Conservation (phyloP, 2,113 vertebrate genomes). For the Nibea albiflora region DNA sequence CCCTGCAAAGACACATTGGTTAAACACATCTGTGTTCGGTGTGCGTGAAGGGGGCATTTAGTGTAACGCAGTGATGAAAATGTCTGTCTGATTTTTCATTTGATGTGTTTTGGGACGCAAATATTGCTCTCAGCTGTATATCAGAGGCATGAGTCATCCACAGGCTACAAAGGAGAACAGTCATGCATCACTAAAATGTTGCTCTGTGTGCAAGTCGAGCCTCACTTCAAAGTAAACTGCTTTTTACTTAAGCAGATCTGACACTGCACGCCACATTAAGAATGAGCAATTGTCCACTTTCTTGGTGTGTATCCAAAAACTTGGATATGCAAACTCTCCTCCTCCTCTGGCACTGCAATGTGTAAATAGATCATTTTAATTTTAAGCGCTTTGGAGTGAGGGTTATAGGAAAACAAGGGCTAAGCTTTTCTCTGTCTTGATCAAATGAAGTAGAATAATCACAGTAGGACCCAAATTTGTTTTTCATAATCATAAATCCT, state of each 20-base stretch:
- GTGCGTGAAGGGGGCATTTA: background rate
- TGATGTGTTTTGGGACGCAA: conserved; percentile 49
- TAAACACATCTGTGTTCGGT: background rate
- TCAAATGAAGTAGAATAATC: conserved; percentile 18
- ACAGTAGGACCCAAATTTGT: background rate
- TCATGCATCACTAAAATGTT: conserved; percentile 57
- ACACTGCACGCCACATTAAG: conserved; percentile 34
- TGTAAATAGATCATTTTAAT: conserved; percentile 34
- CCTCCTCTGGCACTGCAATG: conserved; percentile 13
- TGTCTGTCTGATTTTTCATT: conserved; percentile 25
- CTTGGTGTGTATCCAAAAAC: conserved; percentile 28
- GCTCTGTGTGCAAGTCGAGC: conserved; percentile 38
- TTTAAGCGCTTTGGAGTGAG: conserved; percentile 10
- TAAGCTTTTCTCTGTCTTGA: background rate
- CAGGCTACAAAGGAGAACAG: conserved; percentile 50
- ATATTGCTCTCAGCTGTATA: conserved; percentile 48
- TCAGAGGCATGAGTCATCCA: conserved; percentile 60
- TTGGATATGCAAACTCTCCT: conserved; percentile 9
- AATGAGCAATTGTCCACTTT: conserved; percentile 47
- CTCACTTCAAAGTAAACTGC: conserved; percentile 56
- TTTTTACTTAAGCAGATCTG: conserved; percentile 50
- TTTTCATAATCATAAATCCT: conserved; percentile 21
- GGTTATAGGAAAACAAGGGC: conserved; percentile 1
- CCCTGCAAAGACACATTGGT: background rate
- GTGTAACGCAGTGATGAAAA: background rate